These are phyloP conservation scores for Erebia palarica DNA, from an alignment of 2,888 invertebrate species.

Conservation along the genomic window DNA sequence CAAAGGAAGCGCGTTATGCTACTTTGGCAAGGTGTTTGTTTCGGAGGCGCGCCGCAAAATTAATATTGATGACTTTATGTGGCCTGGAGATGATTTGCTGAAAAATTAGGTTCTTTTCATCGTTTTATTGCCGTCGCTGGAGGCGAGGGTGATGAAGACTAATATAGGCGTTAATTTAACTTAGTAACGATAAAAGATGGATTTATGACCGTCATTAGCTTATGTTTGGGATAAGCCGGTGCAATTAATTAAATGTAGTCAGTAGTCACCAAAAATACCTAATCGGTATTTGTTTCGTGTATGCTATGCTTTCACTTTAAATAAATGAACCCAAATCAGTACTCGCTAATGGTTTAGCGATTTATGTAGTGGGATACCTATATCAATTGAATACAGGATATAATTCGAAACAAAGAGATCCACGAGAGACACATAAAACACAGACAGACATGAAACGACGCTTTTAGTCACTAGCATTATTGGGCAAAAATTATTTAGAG, in stretches of 20 bases:
- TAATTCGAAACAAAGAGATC: too few relatives aligned
- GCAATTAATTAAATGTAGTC: conserved; percentile 12
- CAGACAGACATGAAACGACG: not conserved
- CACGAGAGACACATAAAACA: too few relatives aligned
- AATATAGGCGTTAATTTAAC: conserved; percentile 78
- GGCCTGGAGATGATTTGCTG: conserved; percentile 80
- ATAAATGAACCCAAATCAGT: too few relatives aligned
- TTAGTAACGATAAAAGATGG: conserved; percentile 67
- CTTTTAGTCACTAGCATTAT: not conserved
- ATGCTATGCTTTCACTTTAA: too few relatives aligned
- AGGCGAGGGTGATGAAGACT: conserved; percentile 76
- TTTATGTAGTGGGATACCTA: too few relatives aligned
- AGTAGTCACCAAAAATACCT: not conserved
- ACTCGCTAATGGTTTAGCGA: too few relatives aligned
- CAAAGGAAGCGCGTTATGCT: conserved; percentile 68
- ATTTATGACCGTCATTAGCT: conserved; percentile 53
- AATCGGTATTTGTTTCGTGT: too few relatives aligned
- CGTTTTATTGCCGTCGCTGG: conserved; percentile 76
- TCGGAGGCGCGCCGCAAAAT: conserved; percentile 78
- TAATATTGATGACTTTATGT: conserved; percentile 81
- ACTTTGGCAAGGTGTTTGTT: conserved; percentile 77
- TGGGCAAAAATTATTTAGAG: not conserved
- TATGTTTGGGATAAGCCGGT: conserved; percentile 33
- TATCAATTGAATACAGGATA: too few relatives aligned
- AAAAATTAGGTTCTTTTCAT: conserved; percentile 81